phyloP scores from a whole-genome alignment of 2,888 invertebrate genomes.

The Ferrisia virgata region DNA sequence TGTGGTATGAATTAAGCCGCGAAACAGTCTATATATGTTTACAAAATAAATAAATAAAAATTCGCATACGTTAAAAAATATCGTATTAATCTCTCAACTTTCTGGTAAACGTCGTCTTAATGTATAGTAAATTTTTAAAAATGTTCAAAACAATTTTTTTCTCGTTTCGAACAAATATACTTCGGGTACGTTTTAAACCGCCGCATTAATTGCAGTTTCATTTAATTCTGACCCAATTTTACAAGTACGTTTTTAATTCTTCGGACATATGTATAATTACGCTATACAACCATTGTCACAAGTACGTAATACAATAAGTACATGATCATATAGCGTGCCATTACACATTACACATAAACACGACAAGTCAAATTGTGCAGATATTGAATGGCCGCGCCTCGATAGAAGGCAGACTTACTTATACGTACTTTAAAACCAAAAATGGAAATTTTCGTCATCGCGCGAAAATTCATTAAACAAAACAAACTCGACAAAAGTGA shows the following conservation, averaged over 20 bases:
- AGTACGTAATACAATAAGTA: too few relatives aligned
- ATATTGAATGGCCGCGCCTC: too few relatives aligned
- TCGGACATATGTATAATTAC: too few relatives aligned
- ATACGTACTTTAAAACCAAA: too few relatives aligned
- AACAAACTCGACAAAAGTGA: background rate
- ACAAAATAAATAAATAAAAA: background rate
- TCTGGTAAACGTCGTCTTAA: background rate
- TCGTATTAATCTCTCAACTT: background rate
- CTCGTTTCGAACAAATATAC: background rate
- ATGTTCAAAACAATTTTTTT: background rate
- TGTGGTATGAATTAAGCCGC: background rate
- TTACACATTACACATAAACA: too few relatives aligned
- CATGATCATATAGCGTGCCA: too few relatives aligned
- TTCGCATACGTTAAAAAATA: background rate
- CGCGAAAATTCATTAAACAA: background rate
- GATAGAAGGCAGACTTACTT: too few relatives aligned
- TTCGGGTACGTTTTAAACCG: background rate
- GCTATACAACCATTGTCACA: too few relatives aligned
- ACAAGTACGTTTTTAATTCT: too few relatives aligned
- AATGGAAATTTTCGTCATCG: background rate
- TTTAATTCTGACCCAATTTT: background rate
- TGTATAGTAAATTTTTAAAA: background rate
- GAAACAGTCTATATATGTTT: conserved; percentile 1
- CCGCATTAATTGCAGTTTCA: background rate
- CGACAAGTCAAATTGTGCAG: too few relatives aligned